Conservation (phyloP, 1,140 invertebrate genomes). For the Episyrphus balteatus region DNA sequence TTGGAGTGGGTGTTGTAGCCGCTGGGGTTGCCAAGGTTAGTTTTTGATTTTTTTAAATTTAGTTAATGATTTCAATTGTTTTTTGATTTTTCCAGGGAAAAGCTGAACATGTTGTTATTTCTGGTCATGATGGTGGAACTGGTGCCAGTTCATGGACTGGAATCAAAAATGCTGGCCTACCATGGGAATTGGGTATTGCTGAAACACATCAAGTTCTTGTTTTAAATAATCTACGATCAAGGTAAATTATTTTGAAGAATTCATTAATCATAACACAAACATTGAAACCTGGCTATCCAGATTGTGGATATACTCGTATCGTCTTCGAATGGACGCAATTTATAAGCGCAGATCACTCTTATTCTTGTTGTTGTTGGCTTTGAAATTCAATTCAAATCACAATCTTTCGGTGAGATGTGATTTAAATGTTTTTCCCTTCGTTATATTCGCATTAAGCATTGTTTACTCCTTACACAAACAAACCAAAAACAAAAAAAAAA, state of each 20-base stretch:
- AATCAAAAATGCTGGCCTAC: conserved; percentile 88
- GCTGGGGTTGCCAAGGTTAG: conserved; percentile 90
- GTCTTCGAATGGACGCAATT: conserved; percentile 1
- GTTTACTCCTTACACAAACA: background rate
- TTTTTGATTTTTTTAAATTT: too few species aligned
- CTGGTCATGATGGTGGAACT: conserved; percentile 96
- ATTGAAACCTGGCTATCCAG: conserved; percentile 33
- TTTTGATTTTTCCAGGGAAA: conserved; percentile 57
- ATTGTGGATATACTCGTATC: conserved; percentile 19
- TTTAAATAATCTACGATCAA: conserved; percentile 87
- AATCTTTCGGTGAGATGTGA: conserved; percentile 2
- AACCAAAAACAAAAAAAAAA: background rate
- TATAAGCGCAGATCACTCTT: background rate
- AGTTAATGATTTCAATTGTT: background rate
- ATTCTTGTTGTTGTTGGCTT: too few species aligned
- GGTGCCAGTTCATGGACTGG: conserved; percentile 97
- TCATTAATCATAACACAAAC: conserved; percentile 30
- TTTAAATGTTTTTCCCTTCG: background rate
- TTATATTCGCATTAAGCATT: too few species aligned
- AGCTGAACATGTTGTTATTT: conserved; percentile 96
- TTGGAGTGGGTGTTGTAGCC: conserved; percentile 95
- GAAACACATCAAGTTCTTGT: conserved; percentile 97
- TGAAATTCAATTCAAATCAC: background rate
- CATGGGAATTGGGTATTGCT: conserved; percentile 94
- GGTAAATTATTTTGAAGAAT: conserved; percentile 34